These are phyloP conservation scores for Aythya baeri DNA, from an alignment of 2,113 vertebrate species.

Conservation along the genomic window DNA sequence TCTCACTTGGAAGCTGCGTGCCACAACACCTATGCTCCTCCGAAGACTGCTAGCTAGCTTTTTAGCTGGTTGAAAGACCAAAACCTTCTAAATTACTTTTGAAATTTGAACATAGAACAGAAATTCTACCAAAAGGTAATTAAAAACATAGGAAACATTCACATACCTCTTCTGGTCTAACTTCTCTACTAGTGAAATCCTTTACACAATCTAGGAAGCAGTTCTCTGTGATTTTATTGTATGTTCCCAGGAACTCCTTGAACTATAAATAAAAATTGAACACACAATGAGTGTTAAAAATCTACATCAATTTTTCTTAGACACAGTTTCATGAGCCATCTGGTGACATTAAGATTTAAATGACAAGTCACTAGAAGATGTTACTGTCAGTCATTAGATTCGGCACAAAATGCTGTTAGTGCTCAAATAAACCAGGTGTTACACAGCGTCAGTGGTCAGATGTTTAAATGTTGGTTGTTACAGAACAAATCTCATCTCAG, in stretches of 20 bases:
- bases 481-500: not conserved
- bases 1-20: not conserved
- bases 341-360: not conserved
- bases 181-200: constrained; percentile 94
- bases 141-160: not conserved
- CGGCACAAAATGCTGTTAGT: not conserved
- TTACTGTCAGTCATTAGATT: not conserved
- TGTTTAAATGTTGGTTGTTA: not conserved
- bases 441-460: not conserved
- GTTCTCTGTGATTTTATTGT: constrained; percentile 97
- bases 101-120: not conserved
- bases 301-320: not conserved
- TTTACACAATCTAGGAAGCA: constrained; percentile 98
- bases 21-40: not conserved
- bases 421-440: not conserved
- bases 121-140: not conserved
- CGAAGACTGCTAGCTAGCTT: not conserved
- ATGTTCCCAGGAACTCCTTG: constrained; percentile 97
- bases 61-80: not conserved
- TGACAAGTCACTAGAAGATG: not conserved
- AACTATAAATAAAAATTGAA: constrained; percentile 81
- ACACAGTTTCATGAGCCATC: not conserved
- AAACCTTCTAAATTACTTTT: not conserved
- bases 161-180: constrained; percentile 92
- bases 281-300: not conserved